Evolutionary conservation across 1,140 invertebrate species (phyloP).

Genomic region (Trialeurodes vaporariorum): DNA sequence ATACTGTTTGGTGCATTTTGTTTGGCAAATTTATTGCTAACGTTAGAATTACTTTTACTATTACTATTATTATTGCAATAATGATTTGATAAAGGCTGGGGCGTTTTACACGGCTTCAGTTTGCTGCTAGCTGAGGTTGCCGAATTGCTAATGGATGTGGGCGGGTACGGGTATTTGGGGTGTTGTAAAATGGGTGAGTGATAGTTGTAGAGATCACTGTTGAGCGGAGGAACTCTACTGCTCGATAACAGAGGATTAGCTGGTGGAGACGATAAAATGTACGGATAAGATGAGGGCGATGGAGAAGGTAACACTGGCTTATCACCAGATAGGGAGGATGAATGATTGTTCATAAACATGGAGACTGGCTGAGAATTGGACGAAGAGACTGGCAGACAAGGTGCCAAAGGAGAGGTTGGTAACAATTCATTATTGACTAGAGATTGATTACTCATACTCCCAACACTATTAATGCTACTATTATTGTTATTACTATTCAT

Average conservation of each 20-base stretch:
- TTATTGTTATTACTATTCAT: background rate
- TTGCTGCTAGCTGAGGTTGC: background rate
- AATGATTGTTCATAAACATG: background rate
- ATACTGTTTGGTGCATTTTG: constrained; percentile 1
- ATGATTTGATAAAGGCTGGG: background rate
- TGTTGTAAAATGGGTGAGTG: background rate
- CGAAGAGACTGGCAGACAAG: background rate
- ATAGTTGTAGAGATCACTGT: background rate
- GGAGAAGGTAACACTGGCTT: background rate
- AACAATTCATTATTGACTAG: background rate
- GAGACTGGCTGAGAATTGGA: background rate
- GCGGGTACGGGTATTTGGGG: background rate
- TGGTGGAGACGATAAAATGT: background rate
- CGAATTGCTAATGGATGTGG: background rate
- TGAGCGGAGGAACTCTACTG: background rate
- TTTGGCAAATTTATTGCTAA: constrained; percentile 3
- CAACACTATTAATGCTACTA: background rate
- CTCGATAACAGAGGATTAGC: background rate
- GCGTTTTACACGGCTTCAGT: background rate
- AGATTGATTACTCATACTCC: background rate
- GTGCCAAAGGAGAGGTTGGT: background rate
- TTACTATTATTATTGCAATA: constrained; percentile 3
- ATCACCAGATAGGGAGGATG: background rate
- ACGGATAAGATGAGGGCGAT: background rate
- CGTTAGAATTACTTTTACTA: constrained; percentile 8